A percentile compares a stretch with the other conserved stretches of the same genome.
phyloP scores from a whole-genome alignment of 92 coral and sea anemone genomes.

The Epizoanthus scotinus region DNA sequence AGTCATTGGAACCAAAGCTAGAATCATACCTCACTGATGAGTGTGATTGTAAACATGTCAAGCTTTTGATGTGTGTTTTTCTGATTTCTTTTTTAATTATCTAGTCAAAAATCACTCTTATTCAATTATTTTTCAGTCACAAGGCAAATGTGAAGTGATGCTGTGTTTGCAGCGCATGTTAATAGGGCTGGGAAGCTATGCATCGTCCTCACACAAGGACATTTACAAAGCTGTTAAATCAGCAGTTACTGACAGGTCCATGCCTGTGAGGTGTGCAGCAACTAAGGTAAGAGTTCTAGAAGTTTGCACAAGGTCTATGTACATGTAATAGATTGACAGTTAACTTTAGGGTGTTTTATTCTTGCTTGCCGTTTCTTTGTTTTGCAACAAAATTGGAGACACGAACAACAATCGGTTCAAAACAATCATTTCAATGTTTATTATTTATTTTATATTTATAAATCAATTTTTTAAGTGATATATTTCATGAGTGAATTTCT shows the following conservation, averaged over 20 bases:
- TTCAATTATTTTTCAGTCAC: constrained; percentile 64
- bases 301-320: background rate
- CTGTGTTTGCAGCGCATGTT: constrained; percentile 89
- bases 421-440: no score
- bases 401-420: no score
- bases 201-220: constrained; percentile 90
- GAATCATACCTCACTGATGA: background rate
- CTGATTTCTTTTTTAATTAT: background rate
- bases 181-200: constrained; percentile 84
- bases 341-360: no score
- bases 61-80: background rate
- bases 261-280: constrained; percentile 99
- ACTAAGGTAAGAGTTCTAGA: constrained; percentile 66
- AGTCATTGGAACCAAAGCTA: no score
- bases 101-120: background rate
- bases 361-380: no score
- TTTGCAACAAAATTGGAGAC: no score
- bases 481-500: background rate
- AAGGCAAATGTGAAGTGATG: constrained; percentile 96
- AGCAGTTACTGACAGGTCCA: constrained; percentile 85
- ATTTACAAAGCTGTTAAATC: constrained; percentile 89
- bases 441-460: no score
- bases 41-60: background rate
- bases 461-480: background rate
- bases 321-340: no score